Percentiles rank a stretch among this genome's conserved stretches.
Conservation (phyloP, 2,888 invertebrate species). For the Cordilura impudica region DNA sequence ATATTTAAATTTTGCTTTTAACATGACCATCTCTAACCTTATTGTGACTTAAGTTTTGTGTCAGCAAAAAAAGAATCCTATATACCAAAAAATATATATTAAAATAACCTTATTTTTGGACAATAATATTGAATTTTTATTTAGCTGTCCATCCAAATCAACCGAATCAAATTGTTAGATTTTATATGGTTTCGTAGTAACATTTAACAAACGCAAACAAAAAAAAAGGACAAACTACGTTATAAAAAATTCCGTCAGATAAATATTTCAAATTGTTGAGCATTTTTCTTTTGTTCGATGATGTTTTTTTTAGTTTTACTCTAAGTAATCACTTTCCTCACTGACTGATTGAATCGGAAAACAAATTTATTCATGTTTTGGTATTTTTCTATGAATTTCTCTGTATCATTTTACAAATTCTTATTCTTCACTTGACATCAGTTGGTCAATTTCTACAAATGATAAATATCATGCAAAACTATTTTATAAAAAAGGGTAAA, state of each 20-base stretch:
- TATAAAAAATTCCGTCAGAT: background rate
- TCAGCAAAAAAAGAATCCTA: background rate
- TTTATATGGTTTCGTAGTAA: background rate
- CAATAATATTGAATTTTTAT: background rate
- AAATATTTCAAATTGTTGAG: background rate
- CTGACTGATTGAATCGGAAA: background rate
- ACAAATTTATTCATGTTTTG: background rate
- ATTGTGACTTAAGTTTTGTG: background rate
- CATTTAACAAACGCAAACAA: background rate
- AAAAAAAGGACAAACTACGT: background rate
- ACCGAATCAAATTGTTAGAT: background rate
- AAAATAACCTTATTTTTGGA: constrained; percentile 8
- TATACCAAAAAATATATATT: background rate
- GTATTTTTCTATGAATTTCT: background rate
- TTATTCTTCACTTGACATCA: constrained; percentile 44
- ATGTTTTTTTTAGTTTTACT: background rate
- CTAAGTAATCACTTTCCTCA: background rate
- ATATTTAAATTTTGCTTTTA: constrained; percentile 22
- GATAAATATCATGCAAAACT: constrained; percentile 19
- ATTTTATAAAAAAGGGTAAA: constrained; percentile 35
- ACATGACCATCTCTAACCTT: constrained; percentile 7
- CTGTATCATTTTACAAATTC: constrained; percentile 40
- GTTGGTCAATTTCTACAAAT: constrained; percentile 40
- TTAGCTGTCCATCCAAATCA: background rate
- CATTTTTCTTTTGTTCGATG: background rate